A percentile compares a stretch with the other conserved stretches of the same genome.
Evolutionary conservation across 2,888 invertebrate species (phyloP).

Genomic region (Stenodema calcarata): DNA sequence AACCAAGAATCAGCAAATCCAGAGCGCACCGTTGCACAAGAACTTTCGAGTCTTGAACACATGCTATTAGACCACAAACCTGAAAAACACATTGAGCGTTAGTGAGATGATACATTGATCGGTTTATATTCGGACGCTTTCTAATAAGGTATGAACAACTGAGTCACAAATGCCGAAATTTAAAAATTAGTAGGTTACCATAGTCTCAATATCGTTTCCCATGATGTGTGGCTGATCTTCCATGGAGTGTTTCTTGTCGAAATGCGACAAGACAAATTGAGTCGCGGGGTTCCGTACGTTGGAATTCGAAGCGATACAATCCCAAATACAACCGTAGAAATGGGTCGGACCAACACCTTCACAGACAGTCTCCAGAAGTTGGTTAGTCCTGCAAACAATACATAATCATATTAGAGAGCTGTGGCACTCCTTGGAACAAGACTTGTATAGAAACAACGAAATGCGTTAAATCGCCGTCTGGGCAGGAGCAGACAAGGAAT

Average conservation of each 20-base stretch:
- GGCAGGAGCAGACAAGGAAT: no score
- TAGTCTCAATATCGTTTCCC: conserved; percentile 82
- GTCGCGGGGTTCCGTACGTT: conserved; percentile 82
- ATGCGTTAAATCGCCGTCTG: no score
- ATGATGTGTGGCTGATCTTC: conserved; percentile 83
- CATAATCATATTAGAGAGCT: neutral
- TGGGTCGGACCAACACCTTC: conserved; percentile 77
- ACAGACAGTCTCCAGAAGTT: conserved; percentile 73
- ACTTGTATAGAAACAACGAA: no score
- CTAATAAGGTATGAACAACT: no score
- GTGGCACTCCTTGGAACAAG: no score
- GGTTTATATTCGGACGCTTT: no score
- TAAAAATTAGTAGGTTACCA: conserved; percentile 71
- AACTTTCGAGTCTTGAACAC: conserved; percentile 79
- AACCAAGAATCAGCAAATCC: conserved; percentile 81
- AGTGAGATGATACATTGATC: no score
- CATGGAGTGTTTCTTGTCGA: conserved; percentile 78
- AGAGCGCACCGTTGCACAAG: conserved; percentile 85
- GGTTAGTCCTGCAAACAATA: conserved; percentile 66
- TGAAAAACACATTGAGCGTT: conserved; percentile 58
- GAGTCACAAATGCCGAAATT: no score
- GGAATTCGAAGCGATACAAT: conserved; percentile 81
- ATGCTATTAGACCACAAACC: conserved; percentile 79
- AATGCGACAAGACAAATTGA: conserved; percentile 78
- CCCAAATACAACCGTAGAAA: conserved; percentile 90